A percentile compares a stretch with the other conserved stretches of the same genome.
These are phyloP conservation scores for Cephus sareptanus DNA, from an alignment of 2,888 invertebrate species.

Conservation along the genomic window DNA sequence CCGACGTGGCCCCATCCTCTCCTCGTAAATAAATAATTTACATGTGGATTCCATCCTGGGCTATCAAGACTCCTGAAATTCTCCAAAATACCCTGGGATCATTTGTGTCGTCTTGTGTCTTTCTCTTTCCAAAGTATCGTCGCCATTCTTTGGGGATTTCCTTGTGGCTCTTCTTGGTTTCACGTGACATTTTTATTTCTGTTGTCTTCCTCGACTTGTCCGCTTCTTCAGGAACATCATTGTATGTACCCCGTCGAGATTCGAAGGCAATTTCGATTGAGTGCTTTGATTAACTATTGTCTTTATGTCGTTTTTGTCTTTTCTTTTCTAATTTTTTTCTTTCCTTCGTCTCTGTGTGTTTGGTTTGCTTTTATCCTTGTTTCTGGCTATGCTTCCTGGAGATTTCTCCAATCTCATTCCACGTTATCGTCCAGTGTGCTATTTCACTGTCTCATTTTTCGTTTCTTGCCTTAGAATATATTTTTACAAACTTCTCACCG, in stretches of 20 bases:
- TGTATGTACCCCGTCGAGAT: neutral
- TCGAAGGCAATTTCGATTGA: neutral
- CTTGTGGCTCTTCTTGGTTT: neutral
- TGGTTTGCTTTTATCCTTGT: neutral
- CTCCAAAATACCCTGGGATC: neutral
- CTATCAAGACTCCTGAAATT: neutral
- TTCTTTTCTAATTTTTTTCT: slow-evolving; percentile 4
- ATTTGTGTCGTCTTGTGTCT: neutral
- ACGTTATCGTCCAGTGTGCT: neutral
- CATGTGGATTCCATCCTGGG: neutral
- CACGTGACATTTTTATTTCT: neutral
- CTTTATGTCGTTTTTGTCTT: slow-evolving; percentile 2
- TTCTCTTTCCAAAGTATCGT: neutral
- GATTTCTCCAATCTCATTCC: neutral
- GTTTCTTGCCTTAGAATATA: neutral
- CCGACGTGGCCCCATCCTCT: slow-evolving; percentile 43
- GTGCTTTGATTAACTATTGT: neutral
- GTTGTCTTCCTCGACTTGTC: neutral
- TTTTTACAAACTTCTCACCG: neutral
- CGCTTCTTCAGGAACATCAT: neutral
- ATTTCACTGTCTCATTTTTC: neutral
- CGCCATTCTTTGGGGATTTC: neutral
- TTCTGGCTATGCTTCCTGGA: neutral
- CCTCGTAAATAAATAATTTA: slow-evolving; percentile 52
- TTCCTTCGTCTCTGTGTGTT: neutral